A percentile compares a stretch with the other conserved stretches of the same genome.
These are phyloP conservation scores for Araneus ventricosus DNA, from an alignment of 1,140 invertebrate genomes.

Conservation along the genomic window DNA sequence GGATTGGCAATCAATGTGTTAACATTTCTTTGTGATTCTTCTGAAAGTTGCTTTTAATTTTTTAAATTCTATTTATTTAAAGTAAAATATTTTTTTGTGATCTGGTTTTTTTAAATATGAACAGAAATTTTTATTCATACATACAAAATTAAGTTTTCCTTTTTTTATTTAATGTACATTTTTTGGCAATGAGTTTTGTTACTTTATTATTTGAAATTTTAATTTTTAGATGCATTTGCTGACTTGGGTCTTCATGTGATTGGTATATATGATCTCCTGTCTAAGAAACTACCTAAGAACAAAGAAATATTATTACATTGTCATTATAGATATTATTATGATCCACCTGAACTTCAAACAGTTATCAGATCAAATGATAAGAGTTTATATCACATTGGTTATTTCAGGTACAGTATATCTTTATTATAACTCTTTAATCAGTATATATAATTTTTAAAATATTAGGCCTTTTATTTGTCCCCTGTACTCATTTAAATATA, in stretches of 20 bases:
- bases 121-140: too few species aligned
- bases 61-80: too few species aligned
- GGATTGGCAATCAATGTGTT: too few species aligned
- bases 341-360: constrained; percentile 92
- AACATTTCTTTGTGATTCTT: too few species aligned
- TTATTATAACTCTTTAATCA: not conserved
- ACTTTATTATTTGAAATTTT: not conserved
- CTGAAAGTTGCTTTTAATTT: too few species aligned
- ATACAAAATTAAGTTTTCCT: not conserved
- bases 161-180: not conserved
- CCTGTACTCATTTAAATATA: too few species aligned
- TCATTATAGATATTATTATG: constrained; percentile 95
- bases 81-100: too few species aligned
- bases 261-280: constrained; percentile 92
- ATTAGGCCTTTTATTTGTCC: too few species aligned
- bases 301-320: constrained; percentile 83
- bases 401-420: constrained; percentile 84
- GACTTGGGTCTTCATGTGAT: constrained; percentile 86
- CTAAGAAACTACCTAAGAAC: constrained; percentile 84
- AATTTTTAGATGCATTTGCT: constrained; percentile 83
- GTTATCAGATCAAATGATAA: constrained; percentile 83
- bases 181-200: too few species aligned
- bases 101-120: too few species aligned
- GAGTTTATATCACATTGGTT: constrained; percentile 90
- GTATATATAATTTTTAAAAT: too few species aligned